Conservation (phyloP, 1,140 invertebrate genomes). For the Cephus cinctus region DNA sequence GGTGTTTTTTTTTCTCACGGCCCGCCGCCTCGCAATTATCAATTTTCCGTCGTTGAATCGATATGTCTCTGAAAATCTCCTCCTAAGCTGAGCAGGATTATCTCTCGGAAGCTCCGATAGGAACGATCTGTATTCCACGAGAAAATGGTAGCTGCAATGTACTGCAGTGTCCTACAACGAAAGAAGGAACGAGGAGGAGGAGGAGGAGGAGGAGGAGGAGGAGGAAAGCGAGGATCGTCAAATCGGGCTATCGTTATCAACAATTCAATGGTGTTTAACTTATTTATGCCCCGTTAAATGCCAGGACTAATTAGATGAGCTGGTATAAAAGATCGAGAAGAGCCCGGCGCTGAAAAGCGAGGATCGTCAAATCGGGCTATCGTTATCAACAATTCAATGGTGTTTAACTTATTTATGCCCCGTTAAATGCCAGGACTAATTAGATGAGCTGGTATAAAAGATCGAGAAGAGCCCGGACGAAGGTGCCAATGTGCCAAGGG, state of each 20-base stretch:
- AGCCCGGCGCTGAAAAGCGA: slow-evolving; percentile 22
- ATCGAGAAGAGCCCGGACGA: slow-evolving; percentile 1
- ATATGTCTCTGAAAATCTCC: too few relatives aligned
- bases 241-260: slow-evolving; percentile 34
- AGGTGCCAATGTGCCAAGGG: too few relatives aligned
- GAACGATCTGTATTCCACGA: too few relatives aligned
- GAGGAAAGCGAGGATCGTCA: slow-evolving; percentile 12
- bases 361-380: slow-evolving; percentile 27
- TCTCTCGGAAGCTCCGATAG: too few relatives aligned
- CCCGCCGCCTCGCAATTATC: too few relatives aligned
- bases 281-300: slow-evolving; percentile 44
- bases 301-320: slow-evolving; percentile 42
- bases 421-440: slow-evolving; percentile 43
- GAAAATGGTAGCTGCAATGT: too few relatives aligned
- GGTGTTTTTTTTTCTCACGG: too few relatives aligned
- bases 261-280: slow-evolving; percentile 43
- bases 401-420: slow-evolving; percentile 43
- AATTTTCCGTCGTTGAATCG: too few relatives aligned
- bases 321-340: slow-evolving; percentile 36
- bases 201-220: not conserved
- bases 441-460: slow-evolving; percentile 20
- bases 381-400: slow-evolving; percentile 41
- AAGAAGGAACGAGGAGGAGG: not conserved
- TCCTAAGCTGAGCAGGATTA: too few relatives aligned
- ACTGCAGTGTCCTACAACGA: too few relatives aligned